phyloP scores from a whole-genome alignment of 2,113 vertebrate genomes.

The Bubo bubo region DNA sequence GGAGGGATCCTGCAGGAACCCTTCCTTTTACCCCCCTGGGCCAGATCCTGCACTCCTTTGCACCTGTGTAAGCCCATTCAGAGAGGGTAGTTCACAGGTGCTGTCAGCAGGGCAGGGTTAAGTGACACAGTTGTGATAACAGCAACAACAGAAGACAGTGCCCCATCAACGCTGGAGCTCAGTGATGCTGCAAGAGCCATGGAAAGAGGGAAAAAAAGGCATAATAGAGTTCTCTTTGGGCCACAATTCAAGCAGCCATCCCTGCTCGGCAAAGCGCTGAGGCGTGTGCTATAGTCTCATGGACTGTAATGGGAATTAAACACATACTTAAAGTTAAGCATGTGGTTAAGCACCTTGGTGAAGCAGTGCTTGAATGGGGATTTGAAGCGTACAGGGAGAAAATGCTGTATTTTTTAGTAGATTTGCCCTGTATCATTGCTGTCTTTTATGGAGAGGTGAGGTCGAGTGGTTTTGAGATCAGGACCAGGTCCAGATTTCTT shows the following conservation, averaged over 20 bases:
- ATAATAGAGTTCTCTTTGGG: neutral
- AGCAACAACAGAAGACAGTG: neutral
- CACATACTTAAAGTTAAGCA: neutral
- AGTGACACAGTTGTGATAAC: rapidly evolving
- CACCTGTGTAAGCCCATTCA: neutral
- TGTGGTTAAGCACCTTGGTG: neutral
- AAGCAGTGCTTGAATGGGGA: neutral
- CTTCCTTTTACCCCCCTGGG: neutral
- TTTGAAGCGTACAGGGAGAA: neutral
- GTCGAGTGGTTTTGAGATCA: neutral
- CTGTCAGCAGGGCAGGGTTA: neutral
- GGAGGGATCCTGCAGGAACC: neutral
- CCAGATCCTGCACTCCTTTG: neutral
- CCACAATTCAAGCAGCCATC: neutral
- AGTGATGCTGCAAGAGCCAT: neutral
- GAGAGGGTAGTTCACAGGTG: neutral
- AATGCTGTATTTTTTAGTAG: neutral
- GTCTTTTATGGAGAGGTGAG: neutral
- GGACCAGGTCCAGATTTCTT: neutral
- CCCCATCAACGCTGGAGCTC: rapidly evolving
- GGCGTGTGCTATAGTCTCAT: neutral
- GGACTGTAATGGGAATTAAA: constrained; percentile 13
- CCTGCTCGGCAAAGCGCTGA: neutral
- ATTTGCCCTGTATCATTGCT: neutral
- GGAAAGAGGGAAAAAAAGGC: neutral